Evolutionary conservation across 2,888 invertebrate species (phyloP).

Genomic region (Nematopogon swammerdamellus): DNA sequence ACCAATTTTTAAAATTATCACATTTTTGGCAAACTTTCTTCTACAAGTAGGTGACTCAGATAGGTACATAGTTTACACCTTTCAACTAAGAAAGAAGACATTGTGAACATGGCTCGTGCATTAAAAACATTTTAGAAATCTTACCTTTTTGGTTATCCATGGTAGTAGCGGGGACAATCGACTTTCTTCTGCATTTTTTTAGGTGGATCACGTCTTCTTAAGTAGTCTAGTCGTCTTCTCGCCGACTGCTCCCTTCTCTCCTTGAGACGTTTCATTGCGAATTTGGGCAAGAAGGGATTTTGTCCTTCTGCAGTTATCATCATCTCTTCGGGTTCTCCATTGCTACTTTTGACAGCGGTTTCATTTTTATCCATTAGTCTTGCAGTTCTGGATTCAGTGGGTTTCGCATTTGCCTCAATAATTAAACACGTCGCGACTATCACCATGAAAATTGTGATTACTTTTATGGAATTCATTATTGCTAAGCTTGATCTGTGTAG

Average conservation of each 20-base stretch:
- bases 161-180: background rate
- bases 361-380: background rate
- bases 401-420: background rate
- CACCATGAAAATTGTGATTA: background rate
- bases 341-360: conserved; percentile 8
- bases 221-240: conserved; percentile 12
- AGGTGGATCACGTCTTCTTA: background rate
- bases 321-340: conserved; percentile 30
- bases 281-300: conserved; percentile 39
- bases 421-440: background rate
- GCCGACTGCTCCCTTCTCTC: conserved; percentile 28
- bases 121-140: too few species aligned
- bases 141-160: background rate
- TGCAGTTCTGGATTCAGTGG: background rate
- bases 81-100: too few species aligned
- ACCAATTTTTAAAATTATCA: background rate
- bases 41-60: too few species aligned
- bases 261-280: conserved; percentile 38
- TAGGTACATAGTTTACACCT: too few species aligned
- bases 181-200: background rate
- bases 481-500: too few species aligned
- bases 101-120: too few species aligned
- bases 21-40: background rate
- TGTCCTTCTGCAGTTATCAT: conserved; percentile 41
- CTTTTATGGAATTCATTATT: too few species aligned